These are phyloP conservation scores for Timema podura DNA, from an alignment of 2,888 invertebrate species.

Conservation along the genomic window DNA sequence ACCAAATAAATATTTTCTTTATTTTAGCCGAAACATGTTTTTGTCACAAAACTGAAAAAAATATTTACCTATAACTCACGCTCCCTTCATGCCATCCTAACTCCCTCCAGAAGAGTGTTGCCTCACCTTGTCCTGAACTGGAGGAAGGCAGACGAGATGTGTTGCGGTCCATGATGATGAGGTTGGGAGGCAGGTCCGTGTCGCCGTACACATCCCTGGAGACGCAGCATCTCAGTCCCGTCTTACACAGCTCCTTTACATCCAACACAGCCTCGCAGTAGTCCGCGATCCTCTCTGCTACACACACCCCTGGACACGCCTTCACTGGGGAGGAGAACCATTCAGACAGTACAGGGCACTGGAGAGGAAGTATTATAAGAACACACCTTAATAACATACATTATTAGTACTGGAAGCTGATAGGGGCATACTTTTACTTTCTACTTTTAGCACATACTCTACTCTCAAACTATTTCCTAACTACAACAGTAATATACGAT, in stretches of 20 bases:
- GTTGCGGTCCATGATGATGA: conserved; percentile 65
- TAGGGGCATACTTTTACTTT: too few species aligned
- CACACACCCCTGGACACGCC: conserved; percentile 76
- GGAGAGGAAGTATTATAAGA: too few species aligned
- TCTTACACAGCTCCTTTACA: conserved; percentile 66
- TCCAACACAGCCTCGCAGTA: conserved; percentile 84
- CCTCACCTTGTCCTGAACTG: conserved; percentile 26
- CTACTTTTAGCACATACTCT: too few species aligned
- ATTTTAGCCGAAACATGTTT: conserved; percentile 31
- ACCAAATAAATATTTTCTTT: neutral
- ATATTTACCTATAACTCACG: too few species aligned
- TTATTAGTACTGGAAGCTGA: too few species aligned
- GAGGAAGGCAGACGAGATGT: conserved; percentile 36
- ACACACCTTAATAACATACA: too few species aligned
- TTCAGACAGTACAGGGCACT: too few species aligned
- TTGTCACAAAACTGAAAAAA: conserved; percentile 11
- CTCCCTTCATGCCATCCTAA: too few species aligned
- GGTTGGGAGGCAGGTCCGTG: conserved; percentile 61
- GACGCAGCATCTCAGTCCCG: conserved; percentile 77
- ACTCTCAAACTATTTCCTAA: too few species aligned
- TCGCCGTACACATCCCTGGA: conserved; percentile 68
- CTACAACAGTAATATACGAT: too few species aligned
- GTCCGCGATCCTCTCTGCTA: conserved; percentile 72
- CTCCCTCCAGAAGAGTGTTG: neutral
- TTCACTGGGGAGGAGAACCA: conserved; percentile 21